These are phyloP conservation scores for Chrysodeixis includens DNA, from an alignment of 2,888 invertebrate genomes.

Conservation along the genomic window DNA sequence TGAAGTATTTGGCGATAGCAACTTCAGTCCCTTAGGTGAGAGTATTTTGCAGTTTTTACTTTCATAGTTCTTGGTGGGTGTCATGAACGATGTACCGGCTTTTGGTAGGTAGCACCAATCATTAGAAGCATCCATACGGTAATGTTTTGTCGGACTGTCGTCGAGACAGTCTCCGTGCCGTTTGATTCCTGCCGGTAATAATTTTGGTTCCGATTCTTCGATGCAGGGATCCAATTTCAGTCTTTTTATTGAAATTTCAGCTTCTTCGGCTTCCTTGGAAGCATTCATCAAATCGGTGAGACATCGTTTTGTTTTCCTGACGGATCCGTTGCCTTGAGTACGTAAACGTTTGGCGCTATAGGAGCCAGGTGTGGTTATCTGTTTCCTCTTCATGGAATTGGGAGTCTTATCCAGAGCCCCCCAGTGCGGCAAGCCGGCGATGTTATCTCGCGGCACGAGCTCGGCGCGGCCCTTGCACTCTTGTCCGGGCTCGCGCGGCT, in stretches of 20 bases:
- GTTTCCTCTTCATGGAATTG: conserved; percentile 80
- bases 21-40: conserved; percentile 70
- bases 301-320: conserved; percentile 78
- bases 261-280: conserved; percentile 65
- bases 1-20: conserved; percentile 59
- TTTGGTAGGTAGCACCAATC: conserved; percentile 72
- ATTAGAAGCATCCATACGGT: conserved; percentile 42
- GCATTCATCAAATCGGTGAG: conserved; percentile 80
- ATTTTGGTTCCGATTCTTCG: conserved; percentile 56
- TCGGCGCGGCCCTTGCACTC: conserved; percentile 80
- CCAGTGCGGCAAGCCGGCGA: conserved; percentile 66
- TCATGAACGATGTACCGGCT: conserved; percentile 75
- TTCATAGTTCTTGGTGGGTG: conserved; percentile 78
- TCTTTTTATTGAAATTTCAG: conserved; percentile 66
- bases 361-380: conserved; percentile 62
- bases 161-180: conserved; percentile 70
- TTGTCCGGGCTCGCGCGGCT: conserved; percentile 68
- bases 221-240: conserved; percentile 61
- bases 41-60: conserved; percentile 65
- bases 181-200: conserved; percentile 70
- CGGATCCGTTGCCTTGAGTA: conserved; percentile 37
- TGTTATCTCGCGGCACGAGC: conserved; percentile 63
- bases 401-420: conserved; percentile 84
- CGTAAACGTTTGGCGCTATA: conserved; percentile 60
- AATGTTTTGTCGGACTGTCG: conserved; percentile 55